Base-by-base conservation (phyloP, 2,888 invertebrate species). In the Troides aeacus region DNA sequence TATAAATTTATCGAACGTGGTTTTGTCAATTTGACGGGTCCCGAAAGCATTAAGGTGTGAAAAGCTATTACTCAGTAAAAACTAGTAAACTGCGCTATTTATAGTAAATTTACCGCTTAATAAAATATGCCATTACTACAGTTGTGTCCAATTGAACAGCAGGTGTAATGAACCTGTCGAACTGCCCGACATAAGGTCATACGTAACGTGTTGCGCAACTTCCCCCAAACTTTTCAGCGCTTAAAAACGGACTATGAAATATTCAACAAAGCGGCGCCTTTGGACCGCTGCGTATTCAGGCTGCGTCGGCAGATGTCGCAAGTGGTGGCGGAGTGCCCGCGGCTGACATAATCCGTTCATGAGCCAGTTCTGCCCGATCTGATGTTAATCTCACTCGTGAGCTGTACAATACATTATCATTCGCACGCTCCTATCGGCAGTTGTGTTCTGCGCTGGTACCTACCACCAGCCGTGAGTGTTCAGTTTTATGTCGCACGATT, bases 271-370 rank as follows among this genome's bases (percentile, higher is more conserved):
- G 76, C 74, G 72, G 78, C 76, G 73, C 74, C 75, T 81, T 82
- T 83, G 18, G 36, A 7, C 73, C 73, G 70, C 78, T 88, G 85
- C 77, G 83, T 90, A 90, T 90, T 88, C 90, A 84, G 86, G 82
- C 76, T 85, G 78, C 81, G 83, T 75, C 73, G 64, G 71, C 72
- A 69, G 69, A 74, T 86, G 83, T 84, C 79, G 84, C 79, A 84
- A 85, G 77, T 66, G 69, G 80, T 84, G 84, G 83, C 81, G 81
- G 81, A 79, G 79, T 79, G 82, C 81, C 83, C 77, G 78, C 75
- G 76, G 74, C 72, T 73, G 76, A 75, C 74, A 72, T 72, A 72
- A 69, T 64, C 70, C 62, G 69, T 64, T 70, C 72, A 72, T 74
- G 74, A 75, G 73, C 75, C 73, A 75, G 74, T 74, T 75, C 68